Evolutionary conservation across 2,797 vertebrate genomes (phyloP).

Genomic region (Borostomias antarcticus): DNA sequence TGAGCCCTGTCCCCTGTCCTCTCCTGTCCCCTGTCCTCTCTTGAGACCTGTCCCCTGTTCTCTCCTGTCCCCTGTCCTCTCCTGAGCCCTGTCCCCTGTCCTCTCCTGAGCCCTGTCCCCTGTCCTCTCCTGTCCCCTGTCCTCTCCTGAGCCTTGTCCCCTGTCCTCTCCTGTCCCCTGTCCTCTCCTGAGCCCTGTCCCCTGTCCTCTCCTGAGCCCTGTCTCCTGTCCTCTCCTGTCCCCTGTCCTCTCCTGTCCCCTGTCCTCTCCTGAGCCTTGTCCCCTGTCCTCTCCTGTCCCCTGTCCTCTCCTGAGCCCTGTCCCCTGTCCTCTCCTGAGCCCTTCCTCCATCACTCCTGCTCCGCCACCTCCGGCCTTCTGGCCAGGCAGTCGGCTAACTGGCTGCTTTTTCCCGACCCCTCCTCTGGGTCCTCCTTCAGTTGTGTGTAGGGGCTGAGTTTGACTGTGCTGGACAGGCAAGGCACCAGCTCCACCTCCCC

Average conservation of each 20-base stretch:
- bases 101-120: not conserved
- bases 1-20: too few species aligned
- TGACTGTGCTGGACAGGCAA: constrained; percentile 41
- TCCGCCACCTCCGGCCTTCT: constrained; percentile 9
- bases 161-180: constrained; percentile 29
- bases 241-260: too few species aligned
- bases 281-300: too few species aligned
- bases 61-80: not conserved
- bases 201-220: too few species aligned
- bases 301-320: not conserved
- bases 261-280: too few species aligned
- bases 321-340: not conserved
- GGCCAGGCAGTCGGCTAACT: constrained; percentile 32
- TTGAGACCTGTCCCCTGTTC: too few species aligned
- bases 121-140: too few species aligned
- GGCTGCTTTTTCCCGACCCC: constrained; percentile 34
- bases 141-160: too few species aligned
- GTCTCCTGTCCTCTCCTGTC: too few species aligned
- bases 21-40: too few species aligned
- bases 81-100: too few species aligned
- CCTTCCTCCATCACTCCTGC: not conserved
- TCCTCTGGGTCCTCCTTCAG: not conserved
- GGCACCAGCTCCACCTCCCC: constrained; percentile 75
- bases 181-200: too few species aligned
- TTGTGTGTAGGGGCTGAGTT: constrained; percentile 18